Evolutionary conservation across 2,113 vertebrate species (phyloP), one percentile per base, ranked within the genome.

Genomic region (Cranoglanis bouderius): DNA sequence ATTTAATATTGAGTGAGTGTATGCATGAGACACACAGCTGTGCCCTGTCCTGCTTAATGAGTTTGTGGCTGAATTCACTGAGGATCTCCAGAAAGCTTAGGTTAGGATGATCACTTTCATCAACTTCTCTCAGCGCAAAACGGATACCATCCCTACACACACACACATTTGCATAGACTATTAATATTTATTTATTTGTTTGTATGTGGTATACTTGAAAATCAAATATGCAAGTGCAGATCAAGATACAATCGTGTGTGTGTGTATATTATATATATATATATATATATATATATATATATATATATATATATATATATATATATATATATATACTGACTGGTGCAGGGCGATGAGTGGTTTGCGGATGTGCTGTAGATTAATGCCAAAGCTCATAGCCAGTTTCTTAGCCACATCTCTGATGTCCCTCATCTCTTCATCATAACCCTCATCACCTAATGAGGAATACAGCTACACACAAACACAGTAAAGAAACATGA

Each of bases 21-120:
- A 3, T n/a, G 59, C 84, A 46, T 21, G 29, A 53, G 5, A 93
- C 97, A 96, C 93, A 98, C 98, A 98, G 91, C 24, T 94, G 90
- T 24, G 89, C 49, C 51, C 96, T 95, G 91, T 98, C 97, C 4
- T 94, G 94, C 24, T 78, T 93, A 61, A 97, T 88, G 87, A 98
- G 94, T 85, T 98, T 96, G 16, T 96, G 96, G 19, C 97, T 98
- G 92, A 98, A 98, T 91, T 98, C 97, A 87, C 96, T 95, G 90
- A 98, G 96, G 67, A 98, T 93, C 90, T 97, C 97, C 87, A 98
- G 88, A 91, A 98, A 98, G 19, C 93, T 78, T 90, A 97, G 81
- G 82, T 98, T 96, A 1, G 92, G 93, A n/a, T 86, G 70, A 29
- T 85, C 93, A 4, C 88, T 91, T 4, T 93, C 88, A 6, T 87